Conservation (phyloP, 1,140 invertebrate species). For the Micrasema longulum region DNA sequence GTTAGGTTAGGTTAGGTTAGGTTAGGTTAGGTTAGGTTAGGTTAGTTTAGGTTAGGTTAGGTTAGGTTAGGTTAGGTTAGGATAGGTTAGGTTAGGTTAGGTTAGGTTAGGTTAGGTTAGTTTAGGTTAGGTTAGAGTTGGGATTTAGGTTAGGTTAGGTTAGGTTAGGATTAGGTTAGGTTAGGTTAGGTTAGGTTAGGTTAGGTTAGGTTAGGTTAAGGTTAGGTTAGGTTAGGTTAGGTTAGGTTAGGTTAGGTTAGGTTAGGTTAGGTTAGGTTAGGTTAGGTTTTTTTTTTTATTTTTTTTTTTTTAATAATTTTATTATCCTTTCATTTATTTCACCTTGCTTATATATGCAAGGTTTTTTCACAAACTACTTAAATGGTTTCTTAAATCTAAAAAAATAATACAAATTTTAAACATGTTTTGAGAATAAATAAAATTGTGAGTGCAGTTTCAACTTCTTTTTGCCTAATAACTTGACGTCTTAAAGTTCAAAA, state of each 20-base stretch:
- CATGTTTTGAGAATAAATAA: too few relatives aligned
- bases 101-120: conserved; percentile 47
- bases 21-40: conserved; percentile 6
- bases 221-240: conserved; percentile 36
- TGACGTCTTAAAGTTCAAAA: too few relatives aligned
- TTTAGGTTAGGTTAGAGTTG: conserved; percentile 34
- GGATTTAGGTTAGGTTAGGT: conserved; percentile 52
- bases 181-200: conserved; percentile 52
- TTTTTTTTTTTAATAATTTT: too few relatives aligned
- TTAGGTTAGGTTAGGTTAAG: conserved; percentile 50
- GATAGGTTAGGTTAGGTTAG: conserved; percentile 41
- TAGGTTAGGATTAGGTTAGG: conserved; percentile 52
- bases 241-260: conserved; percentile 41
- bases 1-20: conserved; percentile 2
- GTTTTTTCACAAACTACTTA: too few relatives aligned
- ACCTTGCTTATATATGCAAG: too few relatives aligned
- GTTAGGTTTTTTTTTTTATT: too few relatives aligned
- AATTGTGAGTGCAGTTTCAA: too few relatives aligned
- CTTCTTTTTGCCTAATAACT: too few relatives aligned
- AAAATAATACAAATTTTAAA: too few relatives aligned
- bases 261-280: conserved; percentile 42
- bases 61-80: conserved; percentile 47
- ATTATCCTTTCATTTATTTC: too few relatives aligned
- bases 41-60: conserved; percentile 44
- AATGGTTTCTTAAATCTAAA: too few relatives aligned